Base-by-base conservation (phyloP, 2,113 vertebrate species). In the Carettochelys insculpta region DNA sequence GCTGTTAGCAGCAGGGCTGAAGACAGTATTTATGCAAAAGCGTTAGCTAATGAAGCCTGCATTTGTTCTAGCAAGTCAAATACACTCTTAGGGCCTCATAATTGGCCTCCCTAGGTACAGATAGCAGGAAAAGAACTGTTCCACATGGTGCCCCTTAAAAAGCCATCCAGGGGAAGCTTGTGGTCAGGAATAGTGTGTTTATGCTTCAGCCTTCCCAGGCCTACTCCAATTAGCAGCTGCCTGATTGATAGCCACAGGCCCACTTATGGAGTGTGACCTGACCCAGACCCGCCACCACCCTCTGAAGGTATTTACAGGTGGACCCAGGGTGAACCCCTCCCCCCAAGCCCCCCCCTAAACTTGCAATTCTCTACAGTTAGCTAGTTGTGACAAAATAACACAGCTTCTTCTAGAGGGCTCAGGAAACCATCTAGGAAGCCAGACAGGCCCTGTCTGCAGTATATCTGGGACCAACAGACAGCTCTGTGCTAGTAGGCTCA, bases 11-110 rank as follows among this genome's bases (percentile, higher is more conserved):
- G 38, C 41, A 1, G 80, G 76, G 82, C 92, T 90, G 22, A 5
- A 80, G 90, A 95, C 84, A 85, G 10, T 86, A 27, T 92, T 95
- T 92, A 90, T 91, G n/a, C n/a, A n/a, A n/a, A n/a, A n/a, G n/a
- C 11, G 85, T 54, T 29, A 83, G 0, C 53, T 90, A 87, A 89
- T 52, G 92, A 88, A 84, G 87, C 76, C 89, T 87, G 82, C 19
- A 12, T 90, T 89, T 95, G 90, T 83, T 96, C 93, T 41, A 86
- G 92, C 47, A 52, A 91, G 61, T 10, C 87, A 91, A 81, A 95
- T 11, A 68, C 2, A 13, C 31, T 41, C n/a, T 85, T 51, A 86
- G 77, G 86, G 91, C 68, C 65, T 27, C 85, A 86, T 82, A 8
- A 61, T 4, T 93, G 90, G 68, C 54, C 6, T 45, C 25, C 38